Evolutionary conservation across 2,888 invertebrate species (phyloP).

Genomic region (Ethmia dodecea): DNA sequence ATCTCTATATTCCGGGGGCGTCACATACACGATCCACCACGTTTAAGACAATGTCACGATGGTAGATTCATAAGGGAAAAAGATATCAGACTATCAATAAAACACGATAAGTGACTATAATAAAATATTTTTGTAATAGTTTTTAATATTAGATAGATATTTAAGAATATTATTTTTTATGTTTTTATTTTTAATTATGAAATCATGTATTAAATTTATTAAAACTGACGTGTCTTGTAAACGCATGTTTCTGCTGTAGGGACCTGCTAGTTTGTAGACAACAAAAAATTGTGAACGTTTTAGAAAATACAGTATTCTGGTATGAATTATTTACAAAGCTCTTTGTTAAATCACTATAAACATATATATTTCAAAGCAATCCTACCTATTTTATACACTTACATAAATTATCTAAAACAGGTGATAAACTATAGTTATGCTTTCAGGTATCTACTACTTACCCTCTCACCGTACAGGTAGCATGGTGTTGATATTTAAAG

Average conservation of each 20-base stretch:
- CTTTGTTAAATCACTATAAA: too few relatives aligned
- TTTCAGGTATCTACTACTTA: conserved; percentile 66
- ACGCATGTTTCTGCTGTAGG: conserved; percentile 57
- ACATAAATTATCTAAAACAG: conserved; percentile 8
- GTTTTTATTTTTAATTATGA: conserved; percentile 18
- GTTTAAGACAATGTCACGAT: conserved; percentile 61
- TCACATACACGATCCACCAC: conserved; percentile 64
- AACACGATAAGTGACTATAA: conserved; percentile 23
- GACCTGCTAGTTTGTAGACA: conserved; percentile 60
- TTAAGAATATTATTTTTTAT: conserved; percentile 26
- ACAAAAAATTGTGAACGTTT: conserved; percentile 47
- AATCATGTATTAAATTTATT: conserved; percentile 51
- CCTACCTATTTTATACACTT: too few relatives aligned
- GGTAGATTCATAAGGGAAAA: conserved; percentile 68
- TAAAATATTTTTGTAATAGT: conserved; percentile 19
- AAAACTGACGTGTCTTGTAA: conserved; percentile 39
- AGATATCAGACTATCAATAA: conserved; percentile 39
- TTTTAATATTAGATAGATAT: conserved; percentile 23
- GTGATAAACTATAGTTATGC: conserved; percentile 18
- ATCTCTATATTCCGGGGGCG: conserved; percentile 66
- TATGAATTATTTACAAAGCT: conserved; percentile 19
- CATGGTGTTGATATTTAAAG: conserved; percentile 69
- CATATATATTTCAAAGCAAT: too few relatives aligned
- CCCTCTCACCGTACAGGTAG: conserved; percentile 70
- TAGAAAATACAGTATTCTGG: conserved; percentile 67